Evolutionary conservation across 37 sponge, comb jelly and placozoan species (phyloP), one percentile per base, ranked within the genome.

Genomic region (Bolinopsis microptera): DNA sequence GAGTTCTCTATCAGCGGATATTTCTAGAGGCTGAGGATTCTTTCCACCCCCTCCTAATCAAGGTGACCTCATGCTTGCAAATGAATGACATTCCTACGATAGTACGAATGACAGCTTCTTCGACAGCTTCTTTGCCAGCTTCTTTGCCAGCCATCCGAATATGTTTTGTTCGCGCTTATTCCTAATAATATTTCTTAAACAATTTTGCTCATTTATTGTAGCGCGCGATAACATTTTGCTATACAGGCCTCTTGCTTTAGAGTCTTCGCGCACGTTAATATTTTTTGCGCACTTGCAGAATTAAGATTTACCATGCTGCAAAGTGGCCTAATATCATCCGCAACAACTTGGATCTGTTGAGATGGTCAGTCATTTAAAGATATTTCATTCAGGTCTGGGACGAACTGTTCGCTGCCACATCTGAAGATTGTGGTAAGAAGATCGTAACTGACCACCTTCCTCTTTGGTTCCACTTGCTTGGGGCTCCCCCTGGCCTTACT

Each of bases 301-400:
- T 34, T 77, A 21, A 77, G 33, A 77, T 34, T 77, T 35, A 27
- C 33, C 80, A 77, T 32, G 80, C 36, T 34, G 80, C 80, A 77
- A 31, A 70, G 2, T 22, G 1, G 25, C 74, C 74, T 70, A 24
- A 3, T 61, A 61, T 61, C 68, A 61, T 61, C 18, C 68, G 9
- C 68, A 61, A 67, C 68, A 13, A 22, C 68, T 67, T 18, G 68
- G 13, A n/a, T n/a, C n/a, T n/a, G n/a, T n/a, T n/a, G n/a, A n/a
- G n/a, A n/a, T n/a, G n/a, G n/a, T n/a, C n/a, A 72, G 27, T 72
- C 5, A 30, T 21, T 30, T 28, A 72, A 23, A 28, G 2, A 30
- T 28, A 72, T 72, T 23, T n/a, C 18, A n/a, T 31, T 5, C 38
- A 86, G 90, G 90, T 86, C n/a, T 86, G 90, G 90, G 61, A 40